Conservation (phyloP, 1,140 invertebrate genomes). For the Temnothorax nylanderi region DNA sequence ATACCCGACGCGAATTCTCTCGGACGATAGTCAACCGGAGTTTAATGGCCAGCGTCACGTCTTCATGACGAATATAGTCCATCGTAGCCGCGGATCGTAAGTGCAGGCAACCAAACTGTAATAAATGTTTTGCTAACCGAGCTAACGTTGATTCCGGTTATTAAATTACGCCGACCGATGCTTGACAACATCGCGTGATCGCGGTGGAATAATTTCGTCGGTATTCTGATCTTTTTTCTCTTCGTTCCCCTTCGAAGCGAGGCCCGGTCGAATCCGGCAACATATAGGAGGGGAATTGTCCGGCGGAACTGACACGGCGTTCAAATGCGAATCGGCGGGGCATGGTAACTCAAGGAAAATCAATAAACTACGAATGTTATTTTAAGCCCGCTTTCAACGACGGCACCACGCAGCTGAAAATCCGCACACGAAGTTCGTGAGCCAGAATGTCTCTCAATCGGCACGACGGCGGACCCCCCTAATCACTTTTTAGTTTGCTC, state of each 20-base stretch:
- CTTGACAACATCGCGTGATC: not conserved
- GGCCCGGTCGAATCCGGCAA: not conserved
- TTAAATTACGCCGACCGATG: not conserved
- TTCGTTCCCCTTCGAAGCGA: not conserved
- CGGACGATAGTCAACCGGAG: not conserved
- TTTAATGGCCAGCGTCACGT: not conserved
- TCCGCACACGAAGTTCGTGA: not conserved
- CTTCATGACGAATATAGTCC: not conserved
- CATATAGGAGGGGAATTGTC: slow-evolving; percentile 3
- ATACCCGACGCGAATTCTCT: not conserved
- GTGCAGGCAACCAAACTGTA: not conserved
- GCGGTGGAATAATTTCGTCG: not conserved
- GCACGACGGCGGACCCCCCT: not conserved
- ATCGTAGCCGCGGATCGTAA: not conserved
- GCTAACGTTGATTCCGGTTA: not conserved
- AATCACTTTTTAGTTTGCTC: not conserved
- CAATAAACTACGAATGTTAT: slow-evolving; percentile 61
- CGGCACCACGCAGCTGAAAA: slow-evolving; percentile 30
- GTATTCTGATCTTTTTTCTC: not conserved
- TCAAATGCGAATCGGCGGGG: slow-evolving; percentile 37
- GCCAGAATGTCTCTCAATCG: not conserved
- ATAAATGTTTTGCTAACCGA: not conserved
- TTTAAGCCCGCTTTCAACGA: slow-evolving; percentile 47
- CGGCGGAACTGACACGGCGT: slow-evolving; percentile 7
- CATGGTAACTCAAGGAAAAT: slow-evolving; percentile 42